Evolutionary conservation across 2,888 invertebrate genomes (phyloP).

Genomic region (Luperina testacea): DNA sequence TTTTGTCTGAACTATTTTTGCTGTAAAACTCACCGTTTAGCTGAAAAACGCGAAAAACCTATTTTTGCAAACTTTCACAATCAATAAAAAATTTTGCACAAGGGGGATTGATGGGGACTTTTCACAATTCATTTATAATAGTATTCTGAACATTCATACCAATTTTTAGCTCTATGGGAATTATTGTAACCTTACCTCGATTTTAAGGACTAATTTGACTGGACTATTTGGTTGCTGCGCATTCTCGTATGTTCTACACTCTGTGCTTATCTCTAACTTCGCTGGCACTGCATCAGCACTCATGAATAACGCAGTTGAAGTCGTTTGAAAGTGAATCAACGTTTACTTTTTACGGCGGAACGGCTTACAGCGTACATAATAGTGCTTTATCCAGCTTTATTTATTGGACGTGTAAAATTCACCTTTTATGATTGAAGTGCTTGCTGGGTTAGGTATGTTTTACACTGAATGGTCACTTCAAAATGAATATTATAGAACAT

Average conservation of each 20-base stretch:
- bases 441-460: background rate
- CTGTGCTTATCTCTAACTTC: slow-evolving; percentile 56
- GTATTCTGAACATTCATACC: too few species aligned
- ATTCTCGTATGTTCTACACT: background rate
- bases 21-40: too few species aligned
- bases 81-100: too few species aligned
- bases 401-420: slow-evolving; percentile 28
- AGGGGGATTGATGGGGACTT: too few species aligned
- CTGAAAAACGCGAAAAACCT: too few species aligned
- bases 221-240: too few species aligned
- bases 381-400: slow-evolving; percentile 24
- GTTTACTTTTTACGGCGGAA: slow-evolving; percentile 59
- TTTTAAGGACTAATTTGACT: too few species aligned
- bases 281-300: slow-evolving; percentile 61
- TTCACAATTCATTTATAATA: too few species aligned
- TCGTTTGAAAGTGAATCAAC: slow-evolving; percentile 60
- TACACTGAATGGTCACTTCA: background rate
- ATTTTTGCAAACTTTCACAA: too few species aligned
- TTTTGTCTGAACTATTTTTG: too few species aligned
- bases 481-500: background rate
- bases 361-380: slow-evolving; percentile 40
- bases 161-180: too few species aligned
- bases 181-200: too few species aligned
- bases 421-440: background rate
- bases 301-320: slow-evolving; percentile 64